Evolutionary conservation across 2,113 vertebrate genomes (phyloP).

Genomic region (Trochalopteron elliotii): DNA sequence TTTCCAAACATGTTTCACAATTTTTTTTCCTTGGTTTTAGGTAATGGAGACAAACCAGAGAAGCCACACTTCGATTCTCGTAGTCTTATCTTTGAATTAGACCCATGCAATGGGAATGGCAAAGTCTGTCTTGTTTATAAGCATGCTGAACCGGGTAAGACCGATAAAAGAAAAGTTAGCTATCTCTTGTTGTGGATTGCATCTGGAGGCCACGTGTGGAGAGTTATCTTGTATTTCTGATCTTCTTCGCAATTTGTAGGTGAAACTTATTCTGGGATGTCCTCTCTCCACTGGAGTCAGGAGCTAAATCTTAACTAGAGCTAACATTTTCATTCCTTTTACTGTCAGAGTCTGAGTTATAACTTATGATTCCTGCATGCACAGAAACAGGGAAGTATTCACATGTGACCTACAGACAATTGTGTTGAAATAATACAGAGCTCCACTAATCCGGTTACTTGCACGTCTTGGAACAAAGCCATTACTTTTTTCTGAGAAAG

Average conservation of each 20-base stretch:
- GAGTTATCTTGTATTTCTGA: background rate
- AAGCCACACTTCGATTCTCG: constrained; percentile 89
- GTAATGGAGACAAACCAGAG: constrained; percentile 57
- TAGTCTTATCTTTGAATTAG: constrained; percentile 90
- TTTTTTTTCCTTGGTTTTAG: constrained; percentile 40
- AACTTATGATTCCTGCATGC: background rate
- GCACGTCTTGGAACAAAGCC: background rate
- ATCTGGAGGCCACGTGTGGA: background rate
- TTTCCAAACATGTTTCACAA: background rate
- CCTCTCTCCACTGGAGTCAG: background rate
- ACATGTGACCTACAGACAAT: background rate
- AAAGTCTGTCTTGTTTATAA: constrained; percentile 96
- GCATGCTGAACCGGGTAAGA: constrained; percentile 82
- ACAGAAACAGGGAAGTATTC: background rate
- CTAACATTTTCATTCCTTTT: background rate
- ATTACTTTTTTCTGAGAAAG: background rate
- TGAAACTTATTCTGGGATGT: background rate
- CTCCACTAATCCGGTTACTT: background rate
- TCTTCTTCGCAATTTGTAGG: background rate
- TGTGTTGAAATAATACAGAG: background rate
- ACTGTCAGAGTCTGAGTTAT: background rate
- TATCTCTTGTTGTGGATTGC: background rate
- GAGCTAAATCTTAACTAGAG: background rate
- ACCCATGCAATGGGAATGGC: constrained; percentile 88
- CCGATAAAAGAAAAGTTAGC: background rate